Evolutionary conservation across 2,113 vertebrate genomes (phyloP).

Genomic region (Poeciliopsis retropinna): DNA sequence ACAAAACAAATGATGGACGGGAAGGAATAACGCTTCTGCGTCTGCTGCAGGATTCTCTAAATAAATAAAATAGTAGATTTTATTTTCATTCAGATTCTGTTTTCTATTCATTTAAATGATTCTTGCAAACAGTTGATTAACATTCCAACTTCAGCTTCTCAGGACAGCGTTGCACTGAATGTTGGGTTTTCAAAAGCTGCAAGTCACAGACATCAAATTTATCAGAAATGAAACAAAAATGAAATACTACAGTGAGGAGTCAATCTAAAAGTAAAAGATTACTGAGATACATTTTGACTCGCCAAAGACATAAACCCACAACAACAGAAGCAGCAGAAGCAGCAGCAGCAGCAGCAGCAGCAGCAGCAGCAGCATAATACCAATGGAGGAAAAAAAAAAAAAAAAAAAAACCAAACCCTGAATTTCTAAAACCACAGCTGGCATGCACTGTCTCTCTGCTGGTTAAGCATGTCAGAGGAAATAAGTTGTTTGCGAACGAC

Average conservation of each 20-base stretch:
- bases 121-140: too few relatives aligned
- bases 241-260: too few relatives aligned
- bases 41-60: not conserved
- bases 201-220: too few relatives aligned
- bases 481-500: slow-evolving; percentile 16
- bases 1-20: not conserved
- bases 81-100: not conserved
- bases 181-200: too few relatives aligned
- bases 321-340: not conserved
- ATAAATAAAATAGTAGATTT: not conserved
- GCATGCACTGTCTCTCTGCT: not conserved
- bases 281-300: too few relatives aligned
- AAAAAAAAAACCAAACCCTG: too few relatives aligned
- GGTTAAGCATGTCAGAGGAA: not conserved
- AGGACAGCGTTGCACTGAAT: not conserved
- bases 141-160: too few relatives aligned
- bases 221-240: too few relatives aligned
- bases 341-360: not conserved
- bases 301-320: too few relatives aligned
- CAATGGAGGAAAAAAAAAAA: not conserved
- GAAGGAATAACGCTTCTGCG: not conserved
- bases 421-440: slow-evolving; percentile 14
- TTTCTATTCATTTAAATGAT: too few relatives aligned
- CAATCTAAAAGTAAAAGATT: too few relatives aligned
- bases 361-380: not conserved